Evolutionary conservation across 2,888 invertebrate species (phyloP), one percentile per base, ranked within the genome.

Genomic region (Mantis religiosa): DNA sequence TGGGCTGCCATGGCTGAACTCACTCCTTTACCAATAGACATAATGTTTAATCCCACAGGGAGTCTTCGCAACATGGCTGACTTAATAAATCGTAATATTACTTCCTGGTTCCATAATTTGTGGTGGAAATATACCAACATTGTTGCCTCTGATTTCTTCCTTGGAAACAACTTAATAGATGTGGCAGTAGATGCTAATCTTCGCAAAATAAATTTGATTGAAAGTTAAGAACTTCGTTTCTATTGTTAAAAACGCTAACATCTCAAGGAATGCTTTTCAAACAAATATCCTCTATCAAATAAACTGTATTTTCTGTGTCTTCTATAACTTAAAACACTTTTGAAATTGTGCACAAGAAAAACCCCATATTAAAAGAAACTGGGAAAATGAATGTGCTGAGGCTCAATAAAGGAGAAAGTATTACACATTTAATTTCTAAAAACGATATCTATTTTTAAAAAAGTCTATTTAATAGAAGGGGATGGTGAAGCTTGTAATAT

Each of bases 1-100:
- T 93, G 93, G 93, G 93, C 93, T 3, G 93, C 93, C 3, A 94
- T 94, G 94, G 94, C 94, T 0, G 94, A 95, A 91, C 91, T 94
- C 88, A 94, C 94, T 0, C 94, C 94, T 0, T 92, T 93, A 14
- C 92, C 94, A 2, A 91, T 92, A 86, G 93, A 93, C 88, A 91
- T 93, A 15, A 90, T 93, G 34, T 90, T 93, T 82, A 92, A 93
- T 88, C 92, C 92, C 1, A 92, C 92, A 20, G 93, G 93, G 34
- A 94, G 94, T 8, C 92, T 94, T 30, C 92, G 94, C 34, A 92
- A 93, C 71, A 92, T 94, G 92, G 94, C 94, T 3, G 93, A 94
- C 90, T 89, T 91, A 14, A 93, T 93, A 84, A 94, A 94, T 90
- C 91, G 93, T 15, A 93, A 93, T 90, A 92, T 94, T 30, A 93